These are phyloP conservation scores for Acipenser transmontanus DNA, from an alignment of 2,797 vertebrate genomes.

Conservation along the genomic window DNA sequence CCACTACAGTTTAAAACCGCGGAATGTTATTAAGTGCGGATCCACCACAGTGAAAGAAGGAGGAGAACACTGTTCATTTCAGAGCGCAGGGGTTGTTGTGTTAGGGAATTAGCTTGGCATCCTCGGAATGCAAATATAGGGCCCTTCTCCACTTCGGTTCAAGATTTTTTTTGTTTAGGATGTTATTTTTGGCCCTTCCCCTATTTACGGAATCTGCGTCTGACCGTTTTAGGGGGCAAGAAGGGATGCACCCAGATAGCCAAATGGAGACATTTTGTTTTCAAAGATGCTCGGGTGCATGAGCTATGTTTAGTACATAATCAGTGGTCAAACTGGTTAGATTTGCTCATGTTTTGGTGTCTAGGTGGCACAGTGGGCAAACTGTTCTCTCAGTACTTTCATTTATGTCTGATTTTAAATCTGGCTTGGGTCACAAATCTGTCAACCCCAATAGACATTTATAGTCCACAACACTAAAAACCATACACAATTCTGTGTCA, in stretches of 20 bases:
- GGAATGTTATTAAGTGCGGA: constrained; percentile 91
- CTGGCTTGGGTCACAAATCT: too few species aligned
- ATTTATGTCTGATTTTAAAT: too few species aligned
- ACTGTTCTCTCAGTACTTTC: too few species aligned
- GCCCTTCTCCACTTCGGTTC: constrained; percentile 12
- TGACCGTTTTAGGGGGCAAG: constrained; percentile 13
- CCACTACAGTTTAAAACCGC: constrained; percentile 82
- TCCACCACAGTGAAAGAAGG: constrained; percentile 82
- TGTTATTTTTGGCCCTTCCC: constrained; percentile 9
- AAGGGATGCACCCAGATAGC: not conserved
- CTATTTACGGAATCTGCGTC: constrained; percentile 7
- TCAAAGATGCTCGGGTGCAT: not conserved
- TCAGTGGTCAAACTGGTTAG: too few species aligned
- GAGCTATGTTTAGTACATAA: too few species aligned
- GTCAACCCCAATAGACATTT: too few species aligned
- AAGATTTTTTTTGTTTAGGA: not conserved
- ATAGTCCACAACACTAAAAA: too few species aligned
- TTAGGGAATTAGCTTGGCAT: constrained; percentile 84
- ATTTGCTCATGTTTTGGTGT: too few species aligned
- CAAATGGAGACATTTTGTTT: not conserved
- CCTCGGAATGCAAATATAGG: constrained; percentile 69
- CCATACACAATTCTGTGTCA: too few species aligned
- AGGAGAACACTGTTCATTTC: constrained; percentile 98
- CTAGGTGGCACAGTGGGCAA: too few species aligned
- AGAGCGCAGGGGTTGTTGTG: constrained; percentile 73